phyloP scores from a whole-genome alignment of 2,888 invertebrate genomes.

The Athalia circularis region DNA sequence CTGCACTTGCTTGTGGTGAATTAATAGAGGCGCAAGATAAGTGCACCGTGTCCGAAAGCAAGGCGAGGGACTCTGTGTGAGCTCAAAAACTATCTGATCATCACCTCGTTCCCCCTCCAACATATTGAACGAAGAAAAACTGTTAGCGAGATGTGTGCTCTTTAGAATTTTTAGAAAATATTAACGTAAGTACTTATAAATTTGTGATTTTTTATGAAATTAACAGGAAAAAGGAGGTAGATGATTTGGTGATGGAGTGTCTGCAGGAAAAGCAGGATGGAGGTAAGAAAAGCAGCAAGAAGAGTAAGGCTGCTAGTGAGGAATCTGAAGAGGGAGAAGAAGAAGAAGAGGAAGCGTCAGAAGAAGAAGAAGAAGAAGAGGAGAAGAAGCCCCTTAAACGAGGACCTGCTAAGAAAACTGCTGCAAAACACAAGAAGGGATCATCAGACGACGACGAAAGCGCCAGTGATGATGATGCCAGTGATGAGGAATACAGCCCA shows the following conservation, averaged over 20 bases:
- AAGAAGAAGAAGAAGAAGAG: conserved; percentile 76
- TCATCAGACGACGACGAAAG: conserved; percentile 76
- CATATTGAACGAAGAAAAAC: conserved; percentile 50
- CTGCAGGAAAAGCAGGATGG: conserved; percentile 74
- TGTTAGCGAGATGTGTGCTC: background rate
- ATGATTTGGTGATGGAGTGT: conserved; percentile 89
- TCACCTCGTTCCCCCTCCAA: conserved; percentile 72
- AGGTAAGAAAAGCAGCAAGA: conserved; percentile 73
- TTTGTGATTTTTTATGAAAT: background rate
- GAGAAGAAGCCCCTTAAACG: conserved; percentile 79
- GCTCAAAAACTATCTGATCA: conserved; percentile 52
- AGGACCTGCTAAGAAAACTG: conserved; percentile 75
- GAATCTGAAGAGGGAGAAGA: conserved; percentile 75
- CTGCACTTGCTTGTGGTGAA: background rate
- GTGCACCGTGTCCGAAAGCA: conserved; percentile 63
- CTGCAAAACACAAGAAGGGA: conserved; percentile 76
- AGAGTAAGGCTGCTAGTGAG: conserved; percentile 70
- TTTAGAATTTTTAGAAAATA: background rate
- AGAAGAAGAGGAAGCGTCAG: conserved; percentile 74
- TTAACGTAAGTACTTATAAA: background rate
- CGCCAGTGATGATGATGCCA: conserved; percentile 76
- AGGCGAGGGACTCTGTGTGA: conserved; percentile 70
- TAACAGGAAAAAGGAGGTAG: conserved; percentile 88
- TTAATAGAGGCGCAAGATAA: background rate
- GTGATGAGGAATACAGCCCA: conserved; percentile 80